A percentile compares a stretch with the other conserved stretches of the same genome.
These are phyloP conservation scores for Sciurus carolinensis DNA, from an alignment of 2,797 vertebrate species.

Conservation along the genomic window DNA sequence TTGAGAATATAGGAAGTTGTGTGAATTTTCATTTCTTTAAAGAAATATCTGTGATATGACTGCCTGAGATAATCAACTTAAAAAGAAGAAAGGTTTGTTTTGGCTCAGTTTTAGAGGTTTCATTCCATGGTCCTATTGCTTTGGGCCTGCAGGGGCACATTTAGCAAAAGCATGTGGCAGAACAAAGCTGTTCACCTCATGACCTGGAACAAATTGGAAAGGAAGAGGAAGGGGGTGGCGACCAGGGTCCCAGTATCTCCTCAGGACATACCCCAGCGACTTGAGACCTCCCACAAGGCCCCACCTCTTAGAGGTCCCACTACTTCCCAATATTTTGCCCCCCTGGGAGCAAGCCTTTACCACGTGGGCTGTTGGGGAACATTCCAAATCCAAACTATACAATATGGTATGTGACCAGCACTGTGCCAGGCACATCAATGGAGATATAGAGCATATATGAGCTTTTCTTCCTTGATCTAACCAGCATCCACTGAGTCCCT, in stretches of 20 bases:
- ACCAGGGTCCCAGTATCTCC: neutral
- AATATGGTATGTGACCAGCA: fast-evolving
- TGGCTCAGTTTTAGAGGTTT: neutral
- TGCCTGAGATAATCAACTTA: neutral
- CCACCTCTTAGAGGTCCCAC: neutral
- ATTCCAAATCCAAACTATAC: neutral
- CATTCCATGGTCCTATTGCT: neutral
- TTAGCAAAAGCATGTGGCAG: neutral
- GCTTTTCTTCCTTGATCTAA: neutral
- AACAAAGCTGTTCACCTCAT: neutral
- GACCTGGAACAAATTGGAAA: neutral
- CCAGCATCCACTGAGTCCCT: neutral
- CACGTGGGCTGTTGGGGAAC: too few relatives aligned
- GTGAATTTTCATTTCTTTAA: neutral
- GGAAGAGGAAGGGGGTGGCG: too few relatives aligned
- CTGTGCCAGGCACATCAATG: neutral
- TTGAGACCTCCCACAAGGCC: fast-evolving
- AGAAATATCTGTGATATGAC: neutral
- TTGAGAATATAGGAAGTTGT: neutral
- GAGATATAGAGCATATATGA: neutral
- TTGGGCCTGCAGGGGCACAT: neutral
- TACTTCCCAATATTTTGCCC: neutral
- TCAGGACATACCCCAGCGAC: neutral
- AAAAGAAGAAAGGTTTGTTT: neutral
- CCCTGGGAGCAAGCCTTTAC: neutral